Base-by-base conservation (phyloP, 1,140 invertebrate species). In the Pseudomyrmex pallidus region DNA sequence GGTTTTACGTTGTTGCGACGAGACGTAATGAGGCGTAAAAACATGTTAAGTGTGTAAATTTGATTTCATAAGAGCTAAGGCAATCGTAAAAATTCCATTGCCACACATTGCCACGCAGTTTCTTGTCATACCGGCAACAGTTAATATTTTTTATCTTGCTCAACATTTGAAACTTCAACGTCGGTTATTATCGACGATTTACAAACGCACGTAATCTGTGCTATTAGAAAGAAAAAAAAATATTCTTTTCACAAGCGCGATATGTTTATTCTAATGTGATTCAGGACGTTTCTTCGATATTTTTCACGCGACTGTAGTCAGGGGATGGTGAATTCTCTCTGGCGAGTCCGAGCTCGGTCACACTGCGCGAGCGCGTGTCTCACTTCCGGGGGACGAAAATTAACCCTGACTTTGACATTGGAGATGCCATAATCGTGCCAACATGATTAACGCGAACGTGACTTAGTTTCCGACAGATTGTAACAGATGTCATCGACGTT, bases 371-470 rank as follows among this genome's bases (percentile, higher is more conserved):
- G 35, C 66, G 61, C 61, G 56, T 22, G 54, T 52, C 48, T 25
- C 56, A 61, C 62, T 82, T 74, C 57, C 64, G 54, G 52, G 4
- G 50, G 20, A 56, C 67, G 61, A 84, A 50, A 72, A 64, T 70
- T 72, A 74, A 68, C 80, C 54, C 84, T 83, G 89, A 78, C 86
- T 89, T 83, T 87, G 85, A 87, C 85, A 86, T 80, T 86, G 87
- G 80, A 74, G 56, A 76, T 63, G 59, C 35, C 35, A 63, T 84
- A 85, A 82, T 83, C 78, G 56, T 64, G 78, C n/a, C 48, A 67
- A 74, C 84, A 77, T 70, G 89, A 91, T 92, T 89, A 91, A 85
- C 78, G 78, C 85, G 82, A 83, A 90, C 90, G 90, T 92, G 85
- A 90, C 88, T 90, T 85, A 63, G 68, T 68, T 72, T 15, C 57